Percentiles rank a stretch among this genome's conserved stretches.
Evolutionary conservation across 2,888 invertebrate genomes (phyloP).

Genomic region (Fragum whitleyi): DNA sequence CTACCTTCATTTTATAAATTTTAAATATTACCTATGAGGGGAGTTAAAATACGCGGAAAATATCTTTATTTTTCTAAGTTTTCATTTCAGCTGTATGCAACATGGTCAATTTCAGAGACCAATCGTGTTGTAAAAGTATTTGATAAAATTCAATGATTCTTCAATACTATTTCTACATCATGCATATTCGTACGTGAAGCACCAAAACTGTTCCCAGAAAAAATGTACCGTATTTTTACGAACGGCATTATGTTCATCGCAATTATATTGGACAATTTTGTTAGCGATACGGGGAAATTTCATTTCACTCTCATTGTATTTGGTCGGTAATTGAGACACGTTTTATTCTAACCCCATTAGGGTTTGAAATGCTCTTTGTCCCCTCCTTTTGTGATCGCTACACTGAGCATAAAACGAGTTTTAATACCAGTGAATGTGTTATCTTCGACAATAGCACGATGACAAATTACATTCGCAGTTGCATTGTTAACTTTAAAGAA

Average conservation of each 20-base stretch:
- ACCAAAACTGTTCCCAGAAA: too few relatives aligned
- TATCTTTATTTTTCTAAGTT: too few relatives aligned
- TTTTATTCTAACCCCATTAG: constrained; percentile 27
- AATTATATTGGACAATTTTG: background rate
- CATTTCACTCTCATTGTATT: constrained; percentile 17
- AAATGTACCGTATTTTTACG: background rate
- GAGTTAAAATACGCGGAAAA: too few relatives aligned
- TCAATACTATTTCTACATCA: too few relatives aligned
- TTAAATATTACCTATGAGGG: too few relatives aligned
- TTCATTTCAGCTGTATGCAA: too few relatives aligned
- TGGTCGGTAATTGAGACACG: background rate
- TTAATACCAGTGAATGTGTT: background rate
- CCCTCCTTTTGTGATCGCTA: constrained; percentile 16
- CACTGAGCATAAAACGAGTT: constrained; percentile 12
- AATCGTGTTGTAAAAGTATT: too few relatives aligned
- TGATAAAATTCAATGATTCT: too few relatives aligned
- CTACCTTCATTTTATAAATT: too few relatives aligned
- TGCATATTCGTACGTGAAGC: too few relatives aligned
- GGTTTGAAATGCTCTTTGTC: constrained; percentile 27
- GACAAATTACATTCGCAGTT: background rate
- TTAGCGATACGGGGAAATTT: constrained; percentile 1
- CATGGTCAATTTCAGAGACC: too few relatives aligned
- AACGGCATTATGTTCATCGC: background rate
- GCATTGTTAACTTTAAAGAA: too few relatives aligned
- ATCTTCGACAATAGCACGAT: background rate